phyloP scores from a whole-genome alignment of 2,113 vertebrate species.

The Eurypyga helias region DNA sequence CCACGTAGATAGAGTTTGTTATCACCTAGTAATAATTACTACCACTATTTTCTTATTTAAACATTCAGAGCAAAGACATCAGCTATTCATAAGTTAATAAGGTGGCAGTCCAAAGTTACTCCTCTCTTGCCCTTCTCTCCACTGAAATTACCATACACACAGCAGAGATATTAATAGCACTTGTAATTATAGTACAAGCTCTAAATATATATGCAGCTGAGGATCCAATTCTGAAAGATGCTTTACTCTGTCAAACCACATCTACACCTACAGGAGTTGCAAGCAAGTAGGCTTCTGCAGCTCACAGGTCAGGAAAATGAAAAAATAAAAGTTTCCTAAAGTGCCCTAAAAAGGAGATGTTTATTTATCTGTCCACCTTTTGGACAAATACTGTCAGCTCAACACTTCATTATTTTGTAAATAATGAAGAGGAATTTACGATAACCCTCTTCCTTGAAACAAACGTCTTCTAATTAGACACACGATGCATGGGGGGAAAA shows the following conservation, averaged over 20 bases:
- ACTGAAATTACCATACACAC: neutral
- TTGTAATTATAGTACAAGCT: neutral
- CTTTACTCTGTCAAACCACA: neutral
- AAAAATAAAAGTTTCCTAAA: neutral
- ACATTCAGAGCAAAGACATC: neutral
- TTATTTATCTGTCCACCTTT: neutral
- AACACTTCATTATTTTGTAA: neutral
- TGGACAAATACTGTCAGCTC: neutral
- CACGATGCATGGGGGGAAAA: rapidly evolving
- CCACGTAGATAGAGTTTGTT: neutral
- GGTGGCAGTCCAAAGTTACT: neutral
- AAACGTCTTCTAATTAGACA: neutral
- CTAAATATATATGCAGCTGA: neutral
- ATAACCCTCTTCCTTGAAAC: neutral
- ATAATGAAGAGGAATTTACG: neutral
- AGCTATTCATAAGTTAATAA: neutral
- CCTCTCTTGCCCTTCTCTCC: neutral
- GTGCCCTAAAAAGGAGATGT: neutral
- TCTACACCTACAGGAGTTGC: neutral
- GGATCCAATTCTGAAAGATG: neutral
- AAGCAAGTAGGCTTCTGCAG: neutral
- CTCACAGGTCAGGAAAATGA: neutral
- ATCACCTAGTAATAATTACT: neutral
- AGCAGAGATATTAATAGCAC: neutral
- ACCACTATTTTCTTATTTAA: neutral